Conservation (phyloP, 2,888 invertebrate genomes). For the Yponomeuta malinellus region DNA sequence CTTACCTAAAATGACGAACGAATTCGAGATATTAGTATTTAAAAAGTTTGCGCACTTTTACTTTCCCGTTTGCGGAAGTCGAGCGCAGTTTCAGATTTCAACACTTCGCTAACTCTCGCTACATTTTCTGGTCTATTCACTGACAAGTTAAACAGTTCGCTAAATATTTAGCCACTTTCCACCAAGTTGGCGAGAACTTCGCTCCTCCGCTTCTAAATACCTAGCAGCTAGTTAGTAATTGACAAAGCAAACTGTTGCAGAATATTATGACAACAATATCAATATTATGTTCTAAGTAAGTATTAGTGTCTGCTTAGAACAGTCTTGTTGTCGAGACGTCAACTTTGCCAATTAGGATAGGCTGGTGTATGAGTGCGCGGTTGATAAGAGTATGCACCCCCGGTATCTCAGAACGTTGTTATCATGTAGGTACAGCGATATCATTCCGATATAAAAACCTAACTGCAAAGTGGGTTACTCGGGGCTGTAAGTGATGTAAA, state of each 20-base stretch:
- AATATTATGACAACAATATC: neutral
- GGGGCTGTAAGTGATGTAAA: no score
- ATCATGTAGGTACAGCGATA: no score
- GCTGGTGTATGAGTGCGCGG: no score
- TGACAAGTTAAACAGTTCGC: constrained; percentile 1
- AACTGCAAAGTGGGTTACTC: no score
- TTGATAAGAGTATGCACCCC: no score
- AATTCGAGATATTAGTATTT: neutral
- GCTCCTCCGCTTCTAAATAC: neutral
- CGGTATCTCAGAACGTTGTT: no score
- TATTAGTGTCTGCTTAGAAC: neutral
- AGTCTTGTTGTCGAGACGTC: no score
- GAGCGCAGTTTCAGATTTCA: neutral
- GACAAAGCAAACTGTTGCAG: neutral
- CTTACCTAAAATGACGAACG: neutral
- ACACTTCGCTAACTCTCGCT: neutral
- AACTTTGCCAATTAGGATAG: no score
- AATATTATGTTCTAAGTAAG: neutral
- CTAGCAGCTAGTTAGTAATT: neutral
- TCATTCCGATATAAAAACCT: no score
- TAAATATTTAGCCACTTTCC: neutral
- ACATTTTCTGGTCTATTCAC: neutral
- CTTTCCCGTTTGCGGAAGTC: neutral
- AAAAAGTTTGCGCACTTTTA: neutral
- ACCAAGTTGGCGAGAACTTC: neutral